These are phyloP conservation scores for Lasiurus cinereus DNA, from an alignment of 2,113 vertebrate species.

Conservation along the genomic window DNA sequence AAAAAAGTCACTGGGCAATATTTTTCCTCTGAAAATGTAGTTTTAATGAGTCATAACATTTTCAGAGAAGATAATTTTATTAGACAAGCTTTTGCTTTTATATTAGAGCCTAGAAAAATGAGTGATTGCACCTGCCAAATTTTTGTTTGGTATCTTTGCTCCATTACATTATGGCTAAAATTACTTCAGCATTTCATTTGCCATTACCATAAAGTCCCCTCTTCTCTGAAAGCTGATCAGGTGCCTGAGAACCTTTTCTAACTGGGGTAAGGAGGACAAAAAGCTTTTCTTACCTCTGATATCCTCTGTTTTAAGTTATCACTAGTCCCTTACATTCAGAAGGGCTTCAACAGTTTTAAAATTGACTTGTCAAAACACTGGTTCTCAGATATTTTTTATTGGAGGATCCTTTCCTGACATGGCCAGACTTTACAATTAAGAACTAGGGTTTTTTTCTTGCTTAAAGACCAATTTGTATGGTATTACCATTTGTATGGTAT, in stretches of 20 bases:
- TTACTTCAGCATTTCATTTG: not conserved
- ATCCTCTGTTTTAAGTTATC: not conserved
- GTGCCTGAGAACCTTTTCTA: not conserved
- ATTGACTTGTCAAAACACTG: not conserved
- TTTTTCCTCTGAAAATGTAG: slow-evolving; percentile 62
- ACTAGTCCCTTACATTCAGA: not conserved
- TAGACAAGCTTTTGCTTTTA: slow-evolving; percentile 41
- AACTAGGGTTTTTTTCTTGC: not conserved
- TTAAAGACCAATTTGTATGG: not conserved
- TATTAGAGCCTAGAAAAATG: slow-evolving; percentile 6
- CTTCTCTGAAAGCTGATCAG: not conserved
- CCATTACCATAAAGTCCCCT: not conserved
- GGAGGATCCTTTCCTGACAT: not conserved
- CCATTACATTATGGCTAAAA: not conserved
- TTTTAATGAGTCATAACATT: slow-evolving; percentile 60
- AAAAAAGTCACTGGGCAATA: not conserved
- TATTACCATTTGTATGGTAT: not conserved
- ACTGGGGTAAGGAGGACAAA: not conserved
- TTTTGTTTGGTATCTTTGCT: not conserved
- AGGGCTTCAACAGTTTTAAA: not conserved
- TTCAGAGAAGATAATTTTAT: slow-evolving; percentile 41
- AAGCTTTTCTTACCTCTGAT: not conserved
- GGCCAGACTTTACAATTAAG: not conserved
- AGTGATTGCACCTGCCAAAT: not conserved
- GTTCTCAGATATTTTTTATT: not conserved